A percentile compares a stretch with the other conserved stretches of the same genome.
Conservation (phyloP, 2,888 invertebrate species). For the Rhingia campestris region DNA sequence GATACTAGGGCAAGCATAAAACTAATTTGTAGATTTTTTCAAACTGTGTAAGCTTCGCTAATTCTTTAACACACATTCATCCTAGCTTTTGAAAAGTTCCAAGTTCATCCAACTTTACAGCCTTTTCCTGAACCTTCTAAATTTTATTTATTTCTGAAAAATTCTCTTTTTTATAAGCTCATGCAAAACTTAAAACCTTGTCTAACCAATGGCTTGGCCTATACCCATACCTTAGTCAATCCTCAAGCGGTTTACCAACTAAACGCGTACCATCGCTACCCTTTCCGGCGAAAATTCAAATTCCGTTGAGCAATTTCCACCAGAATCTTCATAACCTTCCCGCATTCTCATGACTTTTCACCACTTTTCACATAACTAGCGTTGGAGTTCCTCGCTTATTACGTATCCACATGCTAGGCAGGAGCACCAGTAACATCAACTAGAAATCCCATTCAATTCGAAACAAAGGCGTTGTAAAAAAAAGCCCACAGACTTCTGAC, state of each 20-base stretch:
- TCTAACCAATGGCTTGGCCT: no score
- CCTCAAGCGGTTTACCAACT: not conserved
- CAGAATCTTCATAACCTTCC: constrained; percentile 33
- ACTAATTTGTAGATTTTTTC: no score
- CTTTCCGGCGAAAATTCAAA: constrained; percentile 5
- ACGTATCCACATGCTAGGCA: constrained; percentile 25
- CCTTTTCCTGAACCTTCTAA: no score
- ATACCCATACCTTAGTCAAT: no score
- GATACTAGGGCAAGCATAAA: no score
- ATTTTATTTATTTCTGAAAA: no score
- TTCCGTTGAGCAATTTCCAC: constrained; percentile 29
- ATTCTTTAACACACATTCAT: no score
- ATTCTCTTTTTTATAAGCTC: no score
- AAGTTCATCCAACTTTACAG: no score
- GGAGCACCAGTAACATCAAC: constrained; percentile 15
- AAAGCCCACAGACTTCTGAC: constrained; percentile 24
- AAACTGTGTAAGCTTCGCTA: no score
- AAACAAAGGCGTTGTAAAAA: constrained; percentile 66
- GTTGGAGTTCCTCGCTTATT: constrained; percentile 30
- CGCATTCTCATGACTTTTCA: not conserved
- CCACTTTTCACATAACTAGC: constrained; percentile 23
- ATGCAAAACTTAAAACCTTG: no score
- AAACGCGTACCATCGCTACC: not conserved
- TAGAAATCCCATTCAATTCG: constrained; percentile 39
- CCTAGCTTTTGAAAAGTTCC: no score